Evolutionary conservation across 2,888 invertebrate genomes (phyloP), one percentile per base, ranked within the genome.

Genomic region (Eupithecia centaureata): DNA sequence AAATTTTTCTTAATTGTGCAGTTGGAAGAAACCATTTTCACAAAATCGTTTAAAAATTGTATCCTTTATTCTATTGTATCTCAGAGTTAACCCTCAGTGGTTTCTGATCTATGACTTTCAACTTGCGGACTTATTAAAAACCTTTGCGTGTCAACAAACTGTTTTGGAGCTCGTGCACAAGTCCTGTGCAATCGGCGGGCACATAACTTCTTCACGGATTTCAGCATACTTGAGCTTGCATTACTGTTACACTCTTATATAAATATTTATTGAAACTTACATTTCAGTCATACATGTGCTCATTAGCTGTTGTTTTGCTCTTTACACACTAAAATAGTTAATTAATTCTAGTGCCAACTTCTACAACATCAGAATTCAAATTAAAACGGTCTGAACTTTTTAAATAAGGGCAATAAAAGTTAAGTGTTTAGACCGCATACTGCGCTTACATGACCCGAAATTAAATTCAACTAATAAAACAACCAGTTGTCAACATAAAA

Each of bases 401-500:
- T 8, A 57, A 68, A 61, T 32, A 30, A 51, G 15, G 7, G 54
- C 27, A 27, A 65, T 65, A 65, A 68, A 63, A 69, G 58, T 22
- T 65, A 62, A 68, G 61, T 66, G 56, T 63, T 33, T 56, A 63
- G 27, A 32, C 25, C 58, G 15, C 52, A 51, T 22, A 42, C 25
- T 47, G 52, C 59, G 42, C 63, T 27, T n/a, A 61, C 66, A 70
- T 58, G 63, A 27, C 30, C 30, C 56, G 52, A 63, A 69, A 69
- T 66, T 69, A 69, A 70, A 66, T 63, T 63, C 61, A 66, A 63
- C 57, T 27, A 63, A 66, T 70, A 66, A 70, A 70, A 63, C 63
- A 63, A 51, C 63, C 63, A 59, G 60, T 61, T 61, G 65, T n/a
- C 59, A 25, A 47, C 58, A 69, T 65, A 63, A 69, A 69, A 66